Conservation (phyloP, 1,140 invertebrate species). For the Lucilia cuprina region DNA sequence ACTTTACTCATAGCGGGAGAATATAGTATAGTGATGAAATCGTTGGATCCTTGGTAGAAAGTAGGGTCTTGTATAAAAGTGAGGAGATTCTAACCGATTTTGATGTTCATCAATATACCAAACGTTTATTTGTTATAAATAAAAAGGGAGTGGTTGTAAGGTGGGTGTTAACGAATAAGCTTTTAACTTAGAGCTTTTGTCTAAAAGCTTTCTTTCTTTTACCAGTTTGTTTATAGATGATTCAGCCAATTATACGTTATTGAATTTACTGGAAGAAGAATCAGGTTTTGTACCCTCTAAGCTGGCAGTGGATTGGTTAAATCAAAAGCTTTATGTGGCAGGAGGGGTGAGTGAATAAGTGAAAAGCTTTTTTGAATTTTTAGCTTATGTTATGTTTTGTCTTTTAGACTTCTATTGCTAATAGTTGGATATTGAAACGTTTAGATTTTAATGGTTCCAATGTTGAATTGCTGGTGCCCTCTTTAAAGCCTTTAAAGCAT, state of each 20-base stretch:
- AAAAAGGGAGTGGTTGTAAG: constrained; percentile 39
- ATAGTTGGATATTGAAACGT: constrained; percentile 37
- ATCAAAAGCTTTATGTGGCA: constrained; percentile 80
- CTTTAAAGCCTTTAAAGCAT: constrained; percentile 67
- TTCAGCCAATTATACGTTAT: neutral
- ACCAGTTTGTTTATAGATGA: constrained; percentile 17
- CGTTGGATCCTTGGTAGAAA: constrained; percentile 69
- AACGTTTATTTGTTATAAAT: constrained; percentile 79
- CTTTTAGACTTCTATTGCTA: constrained; percentile 24
- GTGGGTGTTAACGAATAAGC: neutral
- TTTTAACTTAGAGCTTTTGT: neutral
- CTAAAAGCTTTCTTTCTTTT: constrained; percentile 13
- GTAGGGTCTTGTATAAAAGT: constrained; percentile 43
- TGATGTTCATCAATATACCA: constrained; percentile 74
- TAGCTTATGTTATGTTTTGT: neutral
- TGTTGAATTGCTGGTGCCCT: neutral
- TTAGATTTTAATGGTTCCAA: constrained; percentile 36
- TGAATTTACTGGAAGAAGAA: neutral
- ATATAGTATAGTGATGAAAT: constrained; percentile 71
- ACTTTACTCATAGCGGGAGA: constrained; percentile 75
- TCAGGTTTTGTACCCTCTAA: constrained; percentile 65
- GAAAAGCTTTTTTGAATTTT: neutral
- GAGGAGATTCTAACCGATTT: constrained; percentile 66
- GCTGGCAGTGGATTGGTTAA: constrained; percentile 88
- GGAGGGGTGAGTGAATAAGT: constrained; percentile 65